Evolutionary conservation across 2,888 invertebrate genomes (phyloP), one percentile per base, ranked within the genome.

Genomic region (Eilema griseolum): DNA sequence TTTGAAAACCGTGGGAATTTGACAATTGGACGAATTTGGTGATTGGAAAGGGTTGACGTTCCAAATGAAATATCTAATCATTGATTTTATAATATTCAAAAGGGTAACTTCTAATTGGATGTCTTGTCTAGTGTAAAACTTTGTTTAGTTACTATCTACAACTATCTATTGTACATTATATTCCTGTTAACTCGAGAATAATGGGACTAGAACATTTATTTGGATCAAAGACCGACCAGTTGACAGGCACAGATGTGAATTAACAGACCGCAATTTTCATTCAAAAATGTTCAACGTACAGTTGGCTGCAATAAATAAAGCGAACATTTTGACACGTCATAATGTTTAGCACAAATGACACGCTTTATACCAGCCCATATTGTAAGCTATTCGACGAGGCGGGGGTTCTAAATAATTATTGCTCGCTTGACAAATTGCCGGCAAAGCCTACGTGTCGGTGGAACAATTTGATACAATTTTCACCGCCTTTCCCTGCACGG

Each of bases 391-490:
- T 90, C 90, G 86, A 85, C 90, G 85, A 85, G 84, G 86, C 87
- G 86, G 88, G 87, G 88, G 89, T 87, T 87, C 85, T 81, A 90
- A 93, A 94, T 94, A 94, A 95, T 95, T 93, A 94, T 93, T 89
- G 92, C 90, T 89, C 90, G 88, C 87, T 89, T 94, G 95, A 95
- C 94, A 95, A 95, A 95, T 95, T 95, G 92, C 89, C 90, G 87
- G 88, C 89, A 92, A 92, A 93, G 89, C 89, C 92, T 89, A 90
- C 92, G 90, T 92, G 93, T 92, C 92, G 91, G 86, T 87, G 88
- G 88, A 89, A 92, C 94, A 95, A 95, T 95, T 95, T 95, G 94
- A 94, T 94, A 94, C 94, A 94, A 93, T 95, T 95, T 94, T 92
- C 93, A 89, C 90, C 90, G 89, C 88, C 88, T 92, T 93, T 91